These are phyloP conservation scores for Caenorhabditis wallacei DNA, from an alignment of 2,888 invertebrate genomes.

Conservation along the genomic window DNA sequence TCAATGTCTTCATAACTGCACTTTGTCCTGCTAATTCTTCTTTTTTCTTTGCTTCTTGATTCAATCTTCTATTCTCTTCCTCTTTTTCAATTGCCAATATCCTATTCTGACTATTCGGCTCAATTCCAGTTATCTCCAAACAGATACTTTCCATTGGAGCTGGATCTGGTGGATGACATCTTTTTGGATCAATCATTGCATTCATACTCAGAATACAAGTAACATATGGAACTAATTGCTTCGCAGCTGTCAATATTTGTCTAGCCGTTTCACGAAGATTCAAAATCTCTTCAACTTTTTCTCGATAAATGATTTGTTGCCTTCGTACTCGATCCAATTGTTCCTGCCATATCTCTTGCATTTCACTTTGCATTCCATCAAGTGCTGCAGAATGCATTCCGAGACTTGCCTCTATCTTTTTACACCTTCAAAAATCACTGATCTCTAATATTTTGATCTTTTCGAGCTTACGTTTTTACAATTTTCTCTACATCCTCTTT, in stretches of 20 bases:
- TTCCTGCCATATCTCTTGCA: constrained; percentile 87
- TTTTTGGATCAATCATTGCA: constrained; percentile 73
- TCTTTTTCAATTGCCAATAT: constrained; percentile 75
- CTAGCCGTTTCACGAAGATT: constrained; percentile 67
- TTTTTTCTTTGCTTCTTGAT: constrained; percentile 69
- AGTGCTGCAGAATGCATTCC: constrained; percentile 83
- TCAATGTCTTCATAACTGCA: constrained; percentile 68
- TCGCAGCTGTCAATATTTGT: constrained; percentile 71
- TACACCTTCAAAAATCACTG: constrained; percentile 46
- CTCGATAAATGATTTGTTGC: constrained; percentile 87
- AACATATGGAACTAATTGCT: constrained; percentile 71
- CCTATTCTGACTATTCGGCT: constrained; percentile 83
- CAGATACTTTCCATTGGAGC: constrained; percentile 83
- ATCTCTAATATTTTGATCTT: constrained; percentile 6
- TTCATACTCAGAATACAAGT: constrained; percentile 74
- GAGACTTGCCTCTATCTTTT: constrained; percentile 71
- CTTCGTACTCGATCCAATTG: constrained; percentile 88
- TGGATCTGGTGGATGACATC: constrained; percentile 76
- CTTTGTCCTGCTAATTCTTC: constrained; percentile 63
- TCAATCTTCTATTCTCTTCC: constrained; percentile 69
- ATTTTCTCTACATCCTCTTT: constrained; percentile 72
- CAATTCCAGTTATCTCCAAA: constrained; percentile 83
- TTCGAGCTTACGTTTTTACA: constrained; percentile 58
- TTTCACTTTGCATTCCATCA: constrained; percentile 73
- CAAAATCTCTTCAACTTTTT: constrained; percentile 70